Base-by-base conservation (phyloP, 2,113 vertebrate genomes). In the Plestiodon gilberti region DNA sequence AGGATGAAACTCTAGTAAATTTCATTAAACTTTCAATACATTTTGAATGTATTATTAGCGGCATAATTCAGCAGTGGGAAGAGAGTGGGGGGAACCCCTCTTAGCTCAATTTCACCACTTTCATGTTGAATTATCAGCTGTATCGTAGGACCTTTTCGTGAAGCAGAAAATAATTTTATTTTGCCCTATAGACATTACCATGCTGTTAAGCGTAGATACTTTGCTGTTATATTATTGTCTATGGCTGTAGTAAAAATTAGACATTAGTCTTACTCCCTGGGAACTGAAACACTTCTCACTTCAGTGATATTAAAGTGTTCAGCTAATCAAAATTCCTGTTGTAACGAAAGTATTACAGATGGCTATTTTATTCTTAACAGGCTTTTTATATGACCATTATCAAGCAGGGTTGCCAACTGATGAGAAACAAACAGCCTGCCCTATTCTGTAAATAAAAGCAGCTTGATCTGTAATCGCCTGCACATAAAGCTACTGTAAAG, bases 21-120 rank as follows among this genome's bases (percentile, higher is more conserved):
- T 79, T 71, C 64, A 85, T 83, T 91, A 85, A 92, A 85, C 3
- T 84, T 91, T 84, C 85, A 88, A 62, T 89, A 86, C 7, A 3
- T 91, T 91, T 80, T 82, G 33, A 92, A 82, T 83, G 6, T 82
- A 15, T 84, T 85, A 87, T 87, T 92, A 93, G 30, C 40, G 65
- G 78, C 22, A 89, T 1, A 1, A 84, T 85, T 85, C n/a, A 71
- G 88, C 83, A 25, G n/a, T 18, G 76, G 62, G 20, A 69, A 74
- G 90, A 67, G 1, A 30, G 52, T 82, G 57, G 13, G 0, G 77
- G 0, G 0, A 30, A 89, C 89, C 84, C 61, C 3, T 0, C 48
- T 35, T 40, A 7, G 87, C 89, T 89, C 86, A 79, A 43, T 93
- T 91, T 90, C 81, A 65, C 23, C 1, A 77, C 3, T 28, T 88